Base-by-base conservation (phyloP, 2,797 vertebrate species). In the Bradypus variegatus region DNA sequence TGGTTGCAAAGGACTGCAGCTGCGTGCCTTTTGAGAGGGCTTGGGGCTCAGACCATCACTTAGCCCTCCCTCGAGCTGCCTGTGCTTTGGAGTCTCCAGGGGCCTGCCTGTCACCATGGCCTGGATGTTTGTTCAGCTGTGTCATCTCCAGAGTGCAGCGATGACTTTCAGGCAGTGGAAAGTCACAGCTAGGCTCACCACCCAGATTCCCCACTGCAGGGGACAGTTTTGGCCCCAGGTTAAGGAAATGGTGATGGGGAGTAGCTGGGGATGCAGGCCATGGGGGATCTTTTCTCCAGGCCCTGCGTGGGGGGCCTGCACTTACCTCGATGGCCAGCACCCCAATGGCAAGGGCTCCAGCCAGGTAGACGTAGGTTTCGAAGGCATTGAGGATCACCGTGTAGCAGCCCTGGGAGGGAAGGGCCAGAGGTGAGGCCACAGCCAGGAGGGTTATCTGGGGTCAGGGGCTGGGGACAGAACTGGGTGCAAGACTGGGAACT, bases 281-380 rank as follows among this genome's bases (percentile, higher is more conserved):
- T 0, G 10, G 50, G 14, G 38, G 3, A 7, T 75, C 67, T 70
- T 9, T 41, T 83, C 27, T 82, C 19, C 3, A 33, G 48, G 16
- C 9, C 18, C 19, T 4, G 0, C 0, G 3, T 21, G 16, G 5
- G 31, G 45, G 58, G 58, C 2, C 14, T 65, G 48, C 55, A 88
- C 96, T 75, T 97, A 99, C 99, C 97, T 99, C 98, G 0, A 99
- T 98, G 3, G 98, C 98, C 96, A 99, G 83, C 86, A 99, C 98
- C 2, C 98, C 98, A 0, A 99, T 99, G 95, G 98, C 98, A 27
- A 99, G 97, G 33, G 98, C 98, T 96, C 99, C 99, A 0, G 99
- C 98, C 81, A 98, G 97, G 97, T 99, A 99, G 95, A 99, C 98
- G 2, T 99, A 99, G 0, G 97, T 98, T 96, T 99, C 98, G 11